Base-by-base conservation (phyloP, 2,797 vertebrate genomes). In the Anabacerthia variegaticeps region DNA sequence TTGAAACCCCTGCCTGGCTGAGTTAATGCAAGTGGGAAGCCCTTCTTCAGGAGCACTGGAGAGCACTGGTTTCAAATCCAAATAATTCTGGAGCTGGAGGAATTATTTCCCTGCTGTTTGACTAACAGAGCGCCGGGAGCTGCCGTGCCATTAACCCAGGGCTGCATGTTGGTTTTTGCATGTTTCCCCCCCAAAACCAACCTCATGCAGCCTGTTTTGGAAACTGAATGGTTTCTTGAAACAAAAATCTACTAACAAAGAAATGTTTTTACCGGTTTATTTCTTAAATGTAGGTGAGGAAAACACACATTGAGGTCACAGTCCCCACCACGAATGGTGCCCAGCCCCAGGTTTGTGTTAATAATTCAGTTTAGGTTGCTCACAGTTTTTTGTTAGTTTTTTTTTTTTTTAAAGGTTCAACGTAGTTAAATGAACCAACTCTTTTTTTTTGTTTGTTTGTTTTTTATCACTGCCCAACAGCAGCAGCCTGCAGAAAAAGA, bases 281-380 rank as follows among this genome's bases (percentile, higher is more conserved):
- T 96, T 98, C 97, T 97, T 96, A 95, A 98, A 98, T 98, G 97
- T 98, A 99, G 99, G 98, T 98, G 94, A 97, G 98, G 97, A 98
- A 98, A 98, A 97, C 98, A 96, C 98, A 98, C 97, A 98, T 95
- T 95, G 98, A 98, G 96, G 97, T 98, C 95, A 98, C 98, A 94
- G 96, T 98, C 87, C 98, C 98, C 82, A 96, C 98, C 87, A 96
- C 98, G 97, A 98, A 98, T 92, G 98, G 98, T 98, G 99, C 99
- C 93, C 98, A 98, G 97, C 98, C 97, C 94, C 98, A 99, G 99
- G 99, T 99, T 98, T 98, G 99, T 99, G 97, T 65, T 71, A 24
- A 63, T 91, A n/a, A 75, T 93, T 93, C 95, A 92, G 94, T 93
- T 85, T 56, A 96, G 96, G 95, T 89, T 91, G 52, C 62, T 94